Evolutionary conservation across 2,797 vertebrate genomes (phyloP), one percentile per base, ranked within the genome.

Genomic region (Sitta carolinensis): DNA sequence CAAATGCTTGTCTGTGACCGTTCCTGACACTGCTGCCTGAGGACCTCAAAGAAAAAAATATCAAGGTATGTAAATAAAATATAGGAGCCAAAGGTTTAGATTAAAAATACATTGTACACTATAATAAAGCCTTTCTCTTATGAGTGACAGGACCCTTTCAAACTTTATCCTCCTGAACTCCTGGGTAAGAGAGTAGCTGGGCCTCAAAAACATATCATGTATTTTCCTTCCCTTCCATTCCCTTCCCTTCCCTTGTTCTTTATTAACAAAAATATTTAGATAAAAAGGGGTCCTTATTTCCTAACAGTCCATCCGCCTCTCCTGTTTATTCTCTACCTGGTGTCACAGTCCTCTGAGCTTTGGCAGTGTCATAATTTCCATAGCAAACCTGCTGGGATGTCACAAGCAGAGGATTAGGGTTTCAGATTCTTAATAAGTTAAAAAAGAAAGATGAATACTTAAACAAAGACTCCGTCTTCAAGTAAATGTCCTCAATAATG

Each of bases 241-340:
- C 45, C n/a, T 96, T 87, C 51, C 51, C 80, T 96, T 84, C 52
- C 55, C 90, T 78, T 84, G 38, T 78, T 94, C 70, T 95, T 97
- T 93, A 95, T 83, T 96, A 96, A 93, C 7, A 9, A 97, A 98
- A 96, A 96, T 96, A 98, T 98, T 98, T 97, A 92, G 86, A 94
- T 94, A 96, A 96, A 96, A 93, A 94, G 79, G 59, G 47, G 84
- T 94, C 78, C 83, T 96, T 95, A 87, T 97, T 98, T 97, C 95
- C 83, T 94, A 81, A 52, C 57, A 88, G 86, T 77, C 93, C 92
- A 96, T 97, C 94, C 42, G 17, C 93, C 91, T 96, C 97, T 97
- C 85, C 97, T 97, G 97, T 95, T 97, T 97, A 95, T 97, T 97
- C 96, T 96, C 95, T 82, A 96, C 96, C 96, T 97, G 89, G 92